Base-by-base conservation (phyloP, 2,113 vertebrate species). In the Calypte anna region DNA sequence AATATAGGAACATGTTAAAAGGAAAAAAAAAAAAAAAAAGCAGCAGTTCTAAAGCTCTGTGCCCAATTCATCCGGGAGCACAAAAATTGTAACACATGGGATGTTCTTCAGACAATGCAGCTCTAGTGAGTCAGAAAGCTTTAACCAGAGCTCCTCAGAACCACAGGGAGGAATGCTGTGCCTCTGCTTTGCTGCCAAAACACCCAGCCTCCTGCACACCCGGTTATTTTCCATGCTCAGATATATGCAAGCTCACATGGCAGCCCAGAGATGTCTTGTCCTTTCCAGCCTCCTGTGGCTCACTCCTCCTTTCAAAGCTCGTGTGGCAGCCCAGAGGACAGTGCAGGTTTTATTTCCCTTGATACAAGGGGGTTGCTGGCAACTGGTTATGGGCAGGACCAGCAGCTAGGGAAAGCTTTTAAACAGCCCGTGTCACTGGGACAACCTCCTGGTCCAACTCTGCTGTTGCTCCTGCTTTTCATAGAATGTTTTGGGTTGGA, bases 1-100 rank as follows among this genome's bases (percentile, higher is more conserved):
- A 97, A 95, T 91, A 82, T 86, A 93, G 90, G 31, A 77, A 88
- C 18, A 30, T 36, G 48, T 59, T 48, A 21, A 10, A 70, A 46
- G 61, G 88, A 66, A 68, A 21, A 10, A 67, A 46, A 66, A 90
- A 66, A 68, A 21, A 10, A 70, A 46, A 66, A 90, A 66, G 64
- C 2, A 0, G 51, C 43, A 46, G 58, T 86, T 77, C 53, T 82
- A 87, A 85, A 89, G n/a, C 67, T 86, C 83, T 36, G 61, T 81
- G 85, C 23, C 31, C 50, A 70, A 88, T 88, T 75, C 90, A 64
- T 53, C 40, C 53, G 75, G 55, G 69, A 86, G 69, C 8, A 90
- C 64, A 92, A 92, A 86, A 78, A 88, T 72, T 3, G 0, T n/a
- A 83, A 23, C 33, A 27, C 55, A 33, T 14, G 74, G 59, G 33